Percentiles rank a stretch among this genome's conserved stretches.
Evolutionary conservation across 2,888 invertebrate genomes (phyloP).

Genomic region (Agonopterix arenella): DNA sequence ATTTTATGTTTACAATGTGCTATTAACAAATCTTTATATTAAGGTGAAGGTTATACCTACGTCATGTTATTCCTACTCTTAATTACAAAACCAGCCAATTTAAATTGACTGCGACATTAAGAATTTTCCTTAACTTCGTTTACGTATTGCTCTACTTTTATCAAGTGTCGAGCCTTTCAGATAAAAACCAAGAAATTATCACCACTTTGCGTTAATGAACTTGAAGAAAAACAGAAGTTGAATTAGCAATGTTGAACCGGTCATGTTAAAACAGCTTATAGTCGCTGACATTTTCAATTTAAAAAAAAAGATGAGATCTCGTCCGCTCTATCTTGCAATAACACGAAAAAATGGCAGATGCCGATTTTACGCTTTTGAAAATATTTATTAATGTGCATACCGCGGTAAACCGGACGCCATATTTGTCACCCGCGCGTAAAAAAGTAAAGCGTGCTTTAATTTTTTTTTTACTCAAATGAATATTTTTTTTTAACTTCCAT

Average conservation of each 20-base stretch:
- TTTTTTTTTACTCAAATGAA: background rate
- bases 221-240: conserved; percentile 34
- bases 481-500: background rate
- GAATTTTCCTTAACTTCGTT: too few relatives aligned
- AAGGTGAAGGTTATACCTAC: too few relatives aligned
- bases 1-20: too few relatives aligned
- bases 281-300: conserved; percentile 62
- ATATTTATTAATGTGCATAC: conserved; percentile 19
- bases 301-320: conserved; percentile 47
- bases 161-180: background rate
- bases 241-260: conserved; percentile 47
- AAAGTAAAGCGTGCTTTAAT: background rate
- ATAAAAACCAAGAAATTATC: conserved; percentile 12
- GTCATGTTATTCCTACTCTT: too few relatives aligned
- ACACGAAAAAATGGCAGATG: conserved; percentile 19
- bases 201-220: conserved; percentile 35
- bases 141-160: too few relatives aligned
- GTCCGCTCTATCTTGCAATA: conserved; percentile 24
- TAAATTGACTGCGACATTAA: too few relatives aligned
- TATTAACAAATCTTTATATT: too few relatives aligned
- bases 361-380: conserved; percentile 32
- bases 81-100: too few relatives aligned
- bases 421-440: conserved; percentile 13
- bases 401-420: conserved; percentile 22
- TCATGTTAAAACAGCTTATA: conserved; percentile 48